Conservation (phyloP, 2,888 invertebrate genomes). For the Aspidiotus destructor region DNA sequence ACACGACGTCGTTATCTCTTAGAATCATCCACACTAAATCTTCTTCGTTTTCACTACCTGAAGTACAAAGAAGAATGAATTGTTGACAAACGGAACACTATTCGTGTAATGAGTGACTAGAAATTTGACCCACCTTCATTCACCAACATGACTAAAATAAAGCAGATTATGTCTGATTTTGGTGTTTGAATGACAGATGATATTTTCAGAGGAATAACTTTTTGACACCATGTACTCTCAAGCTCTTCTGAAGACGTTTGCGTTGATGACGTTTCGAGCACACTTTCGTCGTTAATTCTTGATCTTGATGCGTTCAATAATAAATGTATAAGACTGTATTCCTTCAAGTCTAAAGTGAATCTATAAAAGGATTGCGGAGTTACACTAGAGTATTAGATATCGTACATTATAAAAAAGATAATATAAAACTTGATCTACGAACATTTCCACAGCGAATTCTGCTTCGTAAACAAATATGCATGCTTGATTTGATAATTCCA, state of each 20-base stretch:
- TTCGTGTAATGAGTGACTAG: background rate
- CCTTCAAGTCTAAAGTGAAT: background rate
- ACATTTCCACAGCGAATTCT: background rate
- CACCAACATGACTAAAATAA: conserved; percentile 2
- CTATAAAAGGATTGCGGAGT: background rate
- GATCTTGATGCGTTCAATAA: background rate
- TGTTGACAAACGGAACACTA: background rate
- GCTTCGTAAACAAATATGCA: background rate
- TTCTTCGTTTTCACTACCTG: background rate
- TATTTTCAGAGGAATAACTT: conserved; percentile 7
- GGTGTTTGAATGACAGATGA: conserved; percentile 4
- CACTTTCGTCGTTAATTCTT: background rate
- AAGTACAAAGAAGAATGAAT: background rate
- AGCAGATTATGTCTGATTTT: conserved; percentile 13
- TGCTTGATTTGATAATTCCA: background rate
- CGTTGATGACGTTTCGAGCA: background rate
- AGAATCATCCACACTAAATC: conserved; percentile 12
- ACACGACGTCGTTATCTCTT: conserved; percentile 8
- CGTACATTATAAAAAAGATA: background rate
- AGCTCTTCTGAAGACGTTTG: background rate
- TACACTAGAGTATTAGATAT: background rate
- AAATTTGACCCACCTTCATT: background rate
- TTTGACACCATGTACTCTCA: background rate
- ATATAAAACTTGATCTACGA: background rate
- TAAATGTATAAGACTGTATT: background rate